Conservation (phyloP, 2,888 invertebrate genomes). For the Pterostichus madidus region DNA sequence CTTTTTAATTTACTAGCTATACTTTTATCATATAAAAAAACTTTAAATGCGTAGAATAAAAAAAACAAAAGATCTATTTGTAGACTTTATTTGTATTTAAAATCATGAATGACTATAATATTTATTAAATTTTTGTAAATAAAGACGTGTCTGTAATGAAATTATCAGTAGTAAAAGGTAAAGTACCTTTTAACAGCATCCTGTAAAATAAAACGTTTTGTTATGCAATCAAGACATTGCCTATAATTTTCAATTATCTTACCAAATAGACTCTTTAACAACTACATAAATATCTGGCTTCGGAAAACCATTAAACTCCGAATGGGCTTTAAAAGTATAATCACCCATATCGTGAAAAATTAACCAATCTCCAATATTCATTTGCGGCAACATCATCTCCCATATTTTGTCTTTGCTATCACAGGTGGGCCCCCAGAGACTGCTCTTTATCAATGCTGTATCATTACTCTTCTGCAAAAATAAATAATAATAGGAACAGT, state of each 20-base stretch:
- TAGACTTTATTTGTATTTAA: too few relatives aligned
- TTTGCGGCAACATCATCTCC: constrained; percentile 14
- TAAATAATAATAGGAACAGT: too few relatives aligned
- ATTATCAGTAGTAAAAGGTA: neutral
- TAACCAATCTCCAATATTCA: constrained; percentile 40
- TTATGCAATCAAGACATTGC: neutral
- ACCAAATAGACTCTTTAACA: constrained; percentile 3
- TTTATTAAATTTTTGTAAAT: constrained; percentile 70
- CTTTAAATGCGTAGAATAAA: neutral
- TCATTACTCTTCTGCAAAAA: neutral
- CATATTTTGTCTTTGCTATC: constrained; percentile 16
- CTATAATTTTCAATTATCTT: neutral
- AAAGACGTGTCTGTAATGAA: constrained; percentile 68
- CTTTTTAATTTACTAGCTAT: too few relatives aligned
- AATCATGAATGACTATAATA: constrained; percentile 2
- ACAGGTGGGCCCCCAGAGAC: constrained; percentile 11
- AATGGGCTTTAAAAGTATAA: neutral
- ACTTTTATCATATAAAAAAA: too few relatives aligned
- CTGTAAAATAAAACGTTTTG: neutral
- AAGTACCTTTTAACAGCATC: neutral
- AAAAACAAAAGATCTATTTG: too few relatives aligned
- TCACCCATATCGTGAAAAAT: constrained; percentile 24
- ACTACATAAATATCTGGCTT: neutral
- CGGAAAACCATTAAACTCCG: constrained; percentile 20
- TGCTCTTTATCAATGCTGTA: neutral